These are phyloP conservation scores for Dicranocentrus wangi DNA, from an alignment of 2,888 invertebrate species.

Conservation along the genomic window DNA sequence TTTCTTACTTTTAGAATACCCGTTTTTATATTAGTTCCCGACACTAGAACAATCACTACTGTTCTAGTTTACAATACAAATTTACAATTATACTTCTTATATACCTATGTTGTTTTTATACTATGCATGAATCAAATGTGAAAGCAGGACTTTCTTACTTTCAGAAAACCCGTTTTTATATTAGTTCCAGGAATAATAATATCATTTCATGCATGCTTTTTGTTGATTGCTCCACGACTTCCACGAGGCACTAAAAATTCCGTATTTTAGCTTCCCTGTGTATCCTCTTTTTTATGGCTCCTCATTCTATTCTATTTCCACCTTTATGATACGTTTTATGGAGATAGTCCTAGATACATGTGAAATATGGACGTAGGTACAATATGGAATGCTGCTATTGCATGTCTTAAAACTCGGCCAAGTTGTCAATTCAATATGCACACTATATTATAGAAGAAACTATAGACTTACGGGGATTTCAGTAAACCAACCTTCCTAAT, in stretches of 20 bases:
- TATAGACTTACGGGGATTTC: background rate
- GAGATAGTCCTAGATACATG: background rate
- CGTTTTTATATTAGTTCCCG: background rate
- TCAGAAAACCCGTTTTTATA: background rate
- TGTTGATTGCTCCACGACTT: slow-evolving; percentile 7
- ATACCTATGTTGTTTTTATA: too few relatives aligned
- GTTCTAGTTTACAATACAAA: too few relatives aligned
- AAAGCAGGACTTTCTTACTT: background rate
- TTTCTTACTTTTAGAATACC: background rate
- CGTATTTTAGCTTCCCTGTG: background rate
- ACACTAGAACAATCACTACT: too few relatives aligned
- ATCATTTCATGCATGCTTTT: background rate
- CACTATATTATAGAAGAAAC: background rate
- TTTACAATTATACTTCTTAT: too few relatives aligned
- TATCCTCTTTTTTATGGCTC: background rate
- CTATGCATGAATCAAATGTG: background rate
- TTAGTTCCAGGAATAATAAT: background rate
- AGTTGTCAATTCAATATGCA: too few relatives aligned
- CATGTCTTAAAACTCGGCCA: background rate
- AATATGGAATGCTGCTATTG: background rate
- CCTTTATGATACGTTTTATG: slow-evolving; percentile 3
- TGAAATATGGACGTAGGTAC: background rate
- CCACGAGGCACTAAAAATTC: slow-evolving; percentile 6
- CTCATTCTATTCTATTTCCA: slow-evolving; percentile 1
- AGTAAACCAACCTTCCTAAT: background rate